Conservation (phyloP, 1,140 invertebrate species). For the Cydia fagiglandana region DNA sequence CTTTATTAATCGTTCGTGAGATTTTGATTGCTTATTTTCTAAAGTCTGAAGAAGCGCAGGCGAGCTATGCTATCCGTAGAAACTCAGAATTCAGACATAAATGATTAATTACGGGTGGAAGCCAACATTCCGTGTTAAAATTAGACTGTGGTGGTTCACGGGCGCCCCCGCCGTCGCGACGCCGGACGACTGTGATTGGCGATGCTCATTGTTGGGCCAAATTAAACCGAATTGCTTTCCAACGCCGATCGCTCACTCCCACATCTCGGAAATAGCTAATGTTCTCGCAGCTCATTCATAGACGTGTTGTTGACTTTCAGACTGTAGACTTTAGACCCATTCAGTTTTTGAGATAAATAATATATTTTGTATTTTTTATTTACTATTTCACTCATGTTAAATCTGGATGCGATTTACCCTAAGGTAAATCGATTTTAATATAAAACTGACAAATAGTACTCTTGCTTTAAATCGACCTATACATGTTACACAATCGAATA, state of each 20-base stretch:
- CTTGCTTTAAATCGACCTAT: too few species aligned
- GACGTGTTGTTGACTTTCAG: constrained; percentile 4
- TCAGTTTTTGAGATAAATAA: not conserved
- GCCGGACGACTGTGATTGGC: constrained; percentile 38
- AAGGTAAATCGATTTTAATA: too few species aligned
- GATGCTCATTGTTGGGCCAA: constrained; percentile 36
- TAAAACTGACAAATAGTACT: too few species aligned
- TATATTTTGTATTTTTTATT: not conserved
- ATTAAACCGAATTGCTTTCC: constrained; percentile 31
- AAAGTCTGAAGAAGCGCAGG: constrained; percentile 18
- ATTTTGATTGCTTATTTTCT: constrained; percentile 22
- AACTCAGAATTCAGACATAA: constrained; percentile 33
- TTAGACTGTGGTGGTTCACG: constrained; percentile 54
- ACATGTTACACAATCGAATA: too few species aligned
- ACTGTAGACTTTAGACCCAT: not conserved
- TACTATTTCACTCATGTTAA: not conserved
- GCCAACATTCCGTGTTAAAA: constrained; percentile 64
- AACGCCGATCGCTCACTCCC: not conserved
- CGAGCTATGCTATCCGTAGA: constrained; percentile 15
- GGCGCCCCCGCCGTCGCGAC: constrained; percentile 46
- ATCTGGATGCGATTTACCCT: too few species aligned
- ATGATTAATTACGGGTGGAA: constrained; percentile 59
- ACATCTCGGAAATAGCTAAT: constrained; percentile 26
- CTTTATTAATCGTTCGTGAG: constrained; percentile 5
- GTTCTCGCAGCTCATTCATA: constrained; percentile 25